Evolutionary conservation across 2,797 vertebrate genomes (phyloP).

Genomic region (Crenuchus spilurus): DNA sequence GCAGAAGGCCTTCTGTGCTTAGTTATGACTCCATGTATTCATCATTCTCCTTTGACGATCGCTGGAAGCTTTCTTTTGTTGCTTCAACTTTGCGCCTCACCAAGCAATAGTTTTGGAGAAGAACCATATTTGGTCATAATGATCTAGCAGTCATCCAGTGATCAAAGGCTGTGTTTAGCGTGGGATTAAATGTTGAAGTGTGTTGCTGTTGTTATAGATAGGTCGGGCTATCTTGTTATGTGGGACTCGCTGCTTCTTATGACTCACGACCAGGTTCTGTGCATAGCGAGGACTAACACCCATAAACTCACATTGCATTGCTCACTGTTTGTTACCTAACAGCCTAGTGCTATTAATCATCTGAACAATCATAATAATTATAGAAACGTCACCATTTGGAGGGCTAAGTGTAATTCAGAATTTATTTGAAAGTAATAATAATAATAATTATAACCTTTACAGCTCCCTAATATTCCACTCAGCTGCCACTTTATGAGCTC

Average conservation of each 20-base stretch:
- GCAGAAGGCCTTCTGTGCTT: background rate
- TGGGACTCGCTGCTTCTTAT: conserved; percentile 47
- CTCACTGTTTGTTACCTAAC: conserved; percentile 53
- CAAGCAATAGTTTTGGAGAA: conserved; percentile 24
- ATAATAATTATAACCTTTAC: background rate
- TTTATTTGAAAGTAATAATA: background rate
- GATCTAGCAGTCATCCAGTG: conserved; percentile 35
- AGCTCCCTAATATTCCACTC: background rate
- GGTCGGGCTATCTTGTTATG: conserved; percentile 41
- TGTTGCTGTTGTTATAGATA: conserved; percentile 44
- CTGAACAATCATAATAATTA: conserved; percentile 31
- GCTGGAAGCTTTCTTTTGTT: background rate
- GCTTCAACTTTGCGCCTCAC: conserved; percentile 1
- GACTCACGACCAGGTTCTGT: conserved; percentile 46
- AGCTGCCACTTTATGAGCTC: no score
- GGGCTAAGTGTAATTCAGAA: background rate
- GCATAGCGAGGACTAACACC: conserved; percentile 33
- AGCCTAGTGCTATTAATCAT: conserved; percentile 15
- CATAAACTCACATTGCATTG: conserved; percentile 20
- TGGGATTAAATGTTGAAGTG: conserved; percentile 43
- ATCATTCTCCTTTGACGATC: background rate
- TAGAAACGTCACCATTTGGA: background rate
- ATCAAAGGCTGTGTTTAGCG: conserved; percentile 49
- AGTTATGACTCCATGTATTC: background rate
- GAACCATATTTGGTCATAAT: conserved; percentile 47